These are phyloP conservation scores for Limosa lapponica DNA, from an alignment of 2,797 vertebrate species.

Conservation along the genomic window DNA sequence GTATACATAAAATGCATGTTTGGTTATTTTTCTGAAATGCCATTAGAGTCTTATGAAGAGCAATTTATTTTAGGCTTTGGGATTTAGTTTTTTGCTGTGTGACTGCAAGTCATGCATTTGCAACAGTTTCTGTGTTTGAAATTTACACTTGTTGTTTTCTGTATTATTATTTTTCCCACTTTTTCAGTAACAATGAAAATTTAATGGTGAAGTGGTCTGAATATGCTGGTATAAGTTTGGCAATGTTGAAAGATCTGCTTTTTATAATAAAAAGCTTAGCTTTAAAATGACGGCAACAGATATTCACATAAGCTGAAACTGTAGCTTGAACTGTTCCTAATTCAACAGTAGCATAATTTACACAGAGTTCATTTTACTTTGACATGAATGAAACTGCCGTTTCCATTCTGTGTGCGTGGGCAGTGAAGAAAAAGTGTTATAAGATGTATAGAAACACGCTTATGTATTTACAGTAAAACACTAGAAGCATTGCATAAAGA, in stretches of 20 bases:
- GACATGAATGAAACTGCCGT: neutral
- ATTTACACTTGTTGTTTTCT: neutral
- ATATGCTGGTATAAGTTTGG: neutral
- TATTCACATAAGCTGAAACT: neutral
- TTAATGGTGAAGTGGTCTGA: neutral
- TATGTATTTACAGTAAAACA: slow-evolving; percentile 1
- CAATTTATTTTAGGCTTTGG: neutral
- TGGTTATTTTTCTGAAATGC: neutral
- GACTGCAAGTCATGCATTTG: neutral
- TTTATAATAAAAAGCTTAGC: neutral
- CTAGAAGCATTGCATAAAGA: neutral
- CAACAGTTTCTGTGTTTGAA: neutral
- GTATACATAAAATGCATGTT: neutral
- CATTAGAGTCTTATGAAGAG: neutral
- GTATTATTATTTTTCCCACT: neutral
- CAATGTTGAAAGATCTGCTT: neutral
- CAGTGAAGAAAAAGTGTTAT: neutral
- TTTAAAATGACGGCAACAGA: neutral
- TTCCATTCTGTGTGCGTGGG: neutral
- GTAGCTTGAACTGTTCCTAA: neutral
- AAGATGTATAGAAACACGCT: neutral
- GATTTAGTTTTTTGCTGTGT: neutral
- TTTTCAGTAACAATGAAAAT: slow-evolving; percentile 18
- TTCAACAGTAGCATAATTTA: neutral
- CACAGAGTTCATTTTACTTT: neutral